Conservation (phyloP, 1,140 invertebrate species). For the Trichonephila clavata region DNA sequence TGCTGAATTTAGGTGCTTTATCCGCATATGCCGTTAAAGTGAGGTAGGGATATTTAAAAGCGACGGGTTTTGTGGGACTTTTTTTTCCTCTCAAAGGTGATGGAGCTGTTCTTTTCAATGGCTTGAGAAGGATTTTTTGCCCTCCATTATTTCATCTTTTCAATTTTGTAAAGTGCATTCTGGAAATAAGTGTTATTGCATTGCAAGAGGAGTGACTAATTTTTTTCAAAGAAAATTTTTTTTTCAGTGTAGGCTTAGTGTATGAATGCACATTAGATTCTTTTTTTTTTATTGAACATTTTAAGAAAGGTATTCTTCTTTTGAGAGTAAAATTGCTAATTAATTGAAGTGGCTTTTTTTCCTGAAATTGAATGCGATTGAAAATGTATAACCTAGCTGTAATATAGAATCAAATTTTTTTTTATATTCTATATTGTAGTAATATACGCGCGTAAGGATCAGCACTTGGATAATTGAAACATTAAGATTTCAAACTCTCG, state of each 20-base stretch:
- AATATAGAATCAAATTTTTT: no score
- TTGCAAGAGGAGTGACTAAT: neutral
- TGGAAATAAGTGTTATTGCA: neutral
- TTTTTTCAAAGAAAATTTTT: neutral
- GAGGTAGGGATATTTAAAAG: neutral
- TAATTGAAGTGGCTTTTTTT: no score
- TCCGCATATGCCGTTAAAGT: neutral
- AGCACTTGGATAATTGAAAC: no score
- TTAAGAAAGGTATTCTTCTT: no score
- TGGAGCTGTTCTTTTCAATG: neutral
- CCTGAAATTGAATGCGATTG: no score
- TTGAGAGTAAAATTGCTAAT: no score
- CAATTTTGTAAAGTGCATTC: slow-evolving; percentile 6
- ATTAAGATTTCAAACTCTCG: no score
- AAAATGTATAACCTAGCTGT: no score
- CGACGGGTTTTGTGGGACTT: neutral
- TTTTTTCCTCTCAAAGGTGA: neutral
- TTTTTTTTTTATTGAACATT: no score
- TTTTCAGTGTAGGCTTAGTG: neutral
- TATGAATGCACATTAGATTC: no score
- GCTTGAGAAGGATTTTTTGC: neutral
- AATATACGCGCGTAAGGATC: no score
- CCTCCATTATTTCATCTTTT: neutral
- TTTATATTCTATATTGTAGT: no score
- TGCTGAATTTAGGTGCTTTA: neutral